Conservation (phyloP, 2,888 invertebrate species). For the Scaptomyza flava region DNA sequence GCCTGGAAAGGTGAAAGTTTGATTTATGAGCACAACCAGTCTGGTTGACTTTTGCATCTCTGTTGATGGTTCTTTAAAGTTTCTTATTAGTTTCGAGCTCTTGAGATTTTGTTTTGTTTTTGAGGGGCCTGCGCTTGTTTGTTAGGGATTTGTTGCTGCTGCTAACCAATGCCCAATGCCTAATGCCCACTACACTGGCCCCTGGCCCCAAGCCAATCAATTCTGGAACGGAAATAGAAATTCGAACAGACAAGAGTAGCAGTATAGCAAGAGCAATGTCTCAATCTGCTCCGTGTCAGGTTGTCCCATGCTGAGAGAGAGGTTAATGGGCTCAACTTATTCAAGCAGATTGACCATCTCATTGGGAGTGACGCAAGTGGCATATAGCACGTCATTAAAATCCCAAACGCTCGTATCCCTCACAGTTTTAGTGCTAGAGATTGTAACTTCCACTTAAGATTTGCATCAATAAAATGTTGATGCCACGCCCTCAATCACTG, state of each 20-base stretch:
- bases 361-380: conserved; percentile 41
- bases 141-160: conserved; percentile 44
- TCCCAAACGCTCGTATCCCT: too few relatives aligned
- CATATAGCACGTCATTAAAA: conserved; percentile 12
- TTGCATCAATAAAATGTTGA: too few relatives aligned
- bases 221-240: conserved; percentile 76
- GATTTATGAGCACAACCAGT: conserved; percentile 69
- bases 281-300: conserved; percentile 24
- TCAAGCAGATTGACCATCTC: conserved; percentile 8
- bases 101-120: conserved; percentile 31
- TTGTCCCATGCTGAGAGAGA: conserved; percentile 50
- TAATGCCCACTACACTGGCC: conserved; percentile 1
- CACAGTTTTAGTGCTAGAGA: too few relatives aligned
- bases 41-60: conserved; percentile 37
- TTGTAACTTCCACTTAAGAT: too few relatives aligned
- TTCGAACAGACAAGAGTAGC: conserved; percentile 5
- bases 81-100: conserved; percentile 65
- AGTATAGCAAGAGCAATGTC: conserved; percentile 7
- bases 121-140: conserved; percentile 33
- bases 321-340: conserved; percentile 63
- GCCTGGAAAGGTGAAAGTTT: conserved; percentile 67
- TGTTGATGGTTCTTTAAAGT: conserved; percentile 56
- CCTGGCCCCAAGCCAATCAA: conserved; percentile 68
- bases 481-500: too few relatives aligned
- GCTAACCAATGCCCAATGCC: too few relatives aligned